These are phyloP conservation scores for Pitta sordida DNA, from an alignment of 2,113 vertebrate species.

Conservation along the genomic window DNA sequence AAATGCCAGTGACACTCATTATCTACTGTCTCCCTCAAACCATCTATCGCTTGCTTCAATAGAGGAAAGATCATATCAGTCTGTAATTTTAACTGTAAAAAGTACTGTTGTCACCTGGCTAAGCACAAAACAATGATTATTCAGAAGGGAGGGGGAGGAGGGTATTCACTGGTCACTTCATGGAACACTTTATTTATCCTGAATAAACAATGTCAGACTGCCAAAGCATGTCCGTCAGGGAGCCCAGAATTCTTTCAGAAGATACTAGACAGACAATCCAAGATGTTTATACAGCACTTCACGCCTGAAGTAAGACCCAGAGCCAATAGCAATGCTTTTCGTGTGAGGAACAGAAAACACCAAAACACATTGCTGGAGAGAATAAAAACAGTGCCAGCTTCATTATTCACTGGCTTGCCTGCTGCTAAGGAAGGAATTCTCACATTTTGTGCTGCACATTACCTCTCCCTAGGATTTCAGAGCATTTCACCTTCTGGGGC, in stretches of 20 bases:
- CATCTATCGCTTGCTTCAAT: background rate
- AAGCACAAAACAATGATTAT: background rate
- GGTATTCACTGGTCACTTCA: background rate
- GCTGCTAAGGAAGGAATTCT: background rate
- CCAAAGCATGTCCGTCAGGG: slow-evolving; percentile 20
- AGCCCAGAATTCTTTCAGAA: slow-evolving; percentile 38
- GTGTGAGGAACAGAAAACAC: background rate
- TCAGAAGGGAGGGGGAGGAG: rapidly evolving
- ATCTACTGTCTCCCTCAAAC: background rate
- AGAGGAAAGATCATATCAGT: background rate
- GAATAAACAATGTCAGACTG: background rate
- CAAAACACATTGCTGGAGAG: background rate
- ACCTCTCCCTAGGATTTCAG: background rate
- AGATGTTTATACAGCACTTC: slow-evolving; percentile 31
- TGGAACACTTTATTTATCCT: slow-evolving; percentile 27
- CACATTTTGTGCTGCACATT: background rate
- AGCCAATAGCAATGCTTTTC: slow-evolving; percentile 31
- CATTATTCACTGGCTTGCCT: background rate
- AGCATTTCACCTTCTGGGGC: background rate
- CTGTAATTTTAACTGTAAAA: background rate
- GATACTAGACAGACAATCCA: slow-evolving; percentile 4
- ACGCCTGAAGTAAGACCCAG: slow-evolving; percentile 29
- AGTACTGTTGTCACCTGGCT: background rate
- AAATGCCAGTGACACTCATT: background rate
- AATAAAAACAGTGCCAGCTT: background rate